phyloP scores from a whole-genome alignment of 1,140 invertebrate genomes.

The Ips nitidus region DNA sequence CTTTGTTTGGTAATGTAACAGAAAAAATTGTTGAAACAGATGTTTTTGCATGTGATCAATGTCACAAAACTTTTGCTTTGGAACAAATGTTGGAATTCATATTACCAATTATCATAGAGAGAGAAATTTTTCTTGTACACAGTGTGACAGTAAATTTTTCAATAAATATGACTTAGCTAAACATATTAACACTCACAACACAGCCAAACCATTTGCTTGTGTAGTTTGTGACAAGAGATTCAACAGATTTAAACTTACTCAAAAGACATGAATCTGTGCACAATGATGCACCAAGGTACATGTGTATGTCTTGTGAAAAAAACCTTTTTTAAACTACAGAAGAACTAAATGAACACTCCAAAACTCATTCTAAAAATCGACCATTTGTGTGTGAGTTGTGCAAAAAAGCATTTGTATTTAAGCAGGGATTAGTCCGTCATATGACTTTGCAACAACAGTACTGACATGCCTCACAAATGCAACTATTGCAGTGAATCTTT shows the following conservation, averaged over 20 bases:
- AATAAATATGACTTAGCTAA: constrained; percentile 67
- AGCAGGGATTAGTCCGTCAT: constrained; percentile 71
- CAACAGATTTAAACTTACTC: constrained; percentile 63
- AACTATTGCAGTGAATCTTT: constrained; percentile 68
- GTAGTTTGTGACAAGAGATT: constrained; percentile 74
- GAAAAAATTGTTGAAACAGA: constrained; percentile 45
- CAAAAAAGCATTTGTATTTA: constrained; percentile 72
- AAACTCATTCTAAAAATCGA: constrained; percentile 64
- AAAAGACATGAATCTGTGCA: constrained; percentile 74
- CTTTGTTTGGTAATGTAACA: no score
- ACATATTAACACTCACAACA: constrained; percentile 74
- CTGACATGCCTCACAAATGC: constrained; percentile 62
- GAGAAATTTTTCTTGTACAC: constrained; percentile 62
- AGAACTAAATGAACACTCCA: constrained; percentile 68
- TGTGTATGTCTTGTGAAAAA: constrained; percentile 65
- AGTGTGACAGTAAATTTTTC: constrained; percentile 68
- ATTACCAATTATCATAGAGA: constrained; percentile 62
- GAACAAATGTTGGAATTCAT: constrained; percentile 69
- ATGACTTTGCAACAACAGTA: constrained; percentile 57
- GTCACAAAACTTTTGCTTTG: constrained; percentile 72
- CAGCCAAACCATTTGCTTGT: constrained; percentile 74
- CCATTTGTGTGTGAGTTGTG: constrained; percentile 68
- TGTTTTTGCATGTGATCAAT: constrained; percentile 65
- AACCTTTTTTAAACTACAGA: constrained; percentile 67
- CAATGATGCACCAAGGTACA: constrained; percentile 63